phyloP scores from a whole-genome alignment of 2,888 invertebrate genomes.

The Plutella xylostella region DNA sequence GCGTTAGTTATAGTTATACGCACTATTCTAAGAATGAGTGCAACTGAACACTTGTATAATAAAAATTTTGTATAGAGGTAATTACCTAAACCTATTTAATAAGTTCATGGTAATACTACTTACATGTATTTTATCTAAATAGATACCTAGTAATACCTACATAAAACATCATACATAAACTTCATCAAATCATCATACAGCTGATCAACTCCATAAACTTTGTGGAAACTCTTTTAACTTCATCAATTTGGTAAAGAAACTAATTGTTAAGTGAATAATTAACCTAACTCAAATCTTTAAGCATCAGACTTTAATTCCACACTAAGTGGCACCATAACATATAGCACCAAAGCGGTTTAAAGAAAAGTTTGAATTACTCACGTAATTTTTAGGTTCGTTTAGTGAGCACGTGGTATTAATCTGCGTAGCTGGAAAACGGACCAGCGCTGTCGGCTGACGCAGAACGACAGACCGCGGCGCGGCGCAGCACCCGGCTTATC shows the following conservation, averaged over 20 bases:
- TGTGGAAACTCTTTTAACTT: neutral
- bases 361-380: neutral
- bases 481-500: neutral
- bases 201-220: too few species aligned
- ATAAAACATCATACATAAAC: too few species aligned
- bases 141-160: too few species aligned
- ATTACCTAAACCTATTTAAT: too few species aligned
- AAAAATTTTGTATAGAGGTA: too few species aligned
- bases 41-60: too few species aligned
- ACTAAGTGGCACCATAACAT: neutral
- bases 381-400: slow-evolving; percentile 26
- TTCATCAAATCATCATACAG: too few species aligned
- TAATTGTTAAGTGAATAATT: neutral
- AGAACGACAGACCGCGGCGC: slow-evolving; percentile 46
- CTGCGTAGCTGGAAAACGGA: slow-evolving; percentile 28
- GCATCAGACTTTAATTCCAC: neutral
- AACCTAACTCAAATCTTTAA: neutral
- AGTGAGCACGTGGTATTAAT: slow-evolving; percentile 53
- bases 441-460: slow-evolving; percentile 47
- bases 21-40: too few species aligned
- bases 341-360: neutral
- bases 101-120: too few species aligned
- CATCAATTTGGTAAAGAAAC: neutral
- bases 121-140: too few species aligned
- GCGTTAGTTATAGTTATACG: too few species aligned